Evolutionary conservation across 2,797 vertebrate genomes (phyloP), one percentile per base, ranked within the genome.

Genomic region (Sebastes nivosus): DNA sequence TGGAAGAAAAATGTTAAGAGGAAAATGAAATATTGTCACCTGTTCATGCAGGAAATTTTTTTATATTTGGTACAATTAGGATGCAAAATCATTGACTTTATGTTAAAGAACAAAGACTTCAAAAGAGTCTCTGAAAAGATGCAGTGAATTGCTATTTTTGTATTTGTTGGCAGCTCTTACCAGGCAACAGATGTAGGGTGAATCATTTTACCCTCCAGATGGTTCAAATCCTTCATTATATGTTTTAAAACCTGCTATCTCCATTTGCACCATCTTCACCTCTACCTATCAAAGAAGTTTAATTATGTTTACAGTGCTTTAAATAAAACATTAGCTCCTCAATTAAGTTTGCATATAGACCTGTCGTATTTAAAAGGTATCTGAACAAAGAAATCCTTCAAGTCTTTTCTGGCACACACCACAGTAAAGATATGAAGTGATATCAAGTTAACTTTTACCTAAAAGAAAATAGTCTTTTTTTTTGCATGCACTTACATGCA

Each of bases 161-260:
- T 71, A 74, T 72, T 69, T 73, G 32, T 71, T 80, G 70, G 76
- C 61, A 67, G 76, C 0, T 57, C 18, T 42, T 46, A 42, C 14
- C 24, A 85, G 34, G 61, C 72, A 75, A 65, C 88, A 77, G 79
- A 86, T 87, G 84, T 14, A 27, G 29, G 12, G n/a, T 61, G 42
- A 25, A 68, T 70, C 11, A 61, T 76, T 81, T 75, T 77, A 79
- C 22, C 20, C 24, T 65, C 72, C 87, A 86, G 81, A 85, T 81
- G 75, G 78, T 79, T 77, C 58, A 81, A 82, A 83, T 79, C 69
- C 36, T 68, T 72, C 54, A 67, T 72, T 79, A 68, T 75, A 73
- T 68, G 22, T 66, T 81, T 72, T 65, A 55, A 88, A 84, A 76
- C 25, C 66, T 71, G 24, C 11, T 8, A 52, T 34, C 50, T 75